Conservation (phyloP, 2,888 invertebrate species). For the Leuctra nigra region DNA sequence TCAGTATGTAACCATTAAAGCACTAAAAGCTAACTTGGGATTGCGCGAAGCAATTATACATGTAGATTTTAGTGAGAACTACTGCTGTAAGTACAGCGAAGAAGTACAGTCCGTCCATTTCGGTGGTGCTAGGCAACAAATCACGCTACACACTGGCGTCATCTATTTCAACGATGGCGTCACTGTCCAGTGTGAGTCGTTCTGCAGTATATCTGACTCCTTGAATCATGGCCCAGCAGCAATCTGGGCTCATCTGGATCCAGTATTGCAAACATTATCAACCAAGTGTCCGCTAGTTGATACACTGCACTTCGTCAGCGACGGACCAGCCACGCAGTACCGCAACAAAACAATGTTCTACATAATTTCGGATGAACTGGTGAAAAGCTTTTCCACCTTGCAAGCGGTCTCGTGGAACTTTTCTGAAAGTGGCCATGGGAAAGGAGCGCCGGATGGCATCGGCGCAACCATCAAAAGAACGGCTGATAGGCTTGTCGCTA, state of each 20-base stretch:
- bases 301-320: conserved; percentile 6
- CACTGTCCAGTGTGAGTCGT: neutral
- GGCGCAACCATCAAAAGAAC: neutral
- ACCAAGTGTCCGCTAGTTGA: neutral
- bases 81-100: neutral
- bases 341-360: conserved; percentile 6
- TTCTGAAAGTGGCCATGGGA: neutral
- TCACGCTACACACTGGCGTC: neutral
- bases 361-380: conserved; percentile 6
- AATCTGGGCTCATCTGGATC: conserved; percentile 14
- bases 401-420: neutral
- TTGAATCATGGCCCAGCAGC: conserved; percentile 10
- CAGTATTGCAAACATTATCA: neutral
- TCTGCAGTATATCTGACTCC: neutral
- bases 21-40: conserved; percentile 7
- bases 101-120: neutral
- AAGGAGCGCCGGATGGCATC: neutral
- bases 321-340: conserved; percentile 14
- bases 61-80: neutral
- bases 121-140: neutral
- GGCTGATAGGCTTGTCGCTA: neutral
- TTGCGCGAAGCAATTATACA: conserved; percentile 15
- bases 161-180: neutral
- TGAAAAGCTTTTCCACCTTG: neutral
- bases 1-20: conserved; percentile 8